Percentiles rank a stretch among this genome's conserved stretches.
Evolutionary conservation across 2,888 invertebrate genomes (phyloP).

Genomic region (Teleogryllus oceanicus): DNA sequence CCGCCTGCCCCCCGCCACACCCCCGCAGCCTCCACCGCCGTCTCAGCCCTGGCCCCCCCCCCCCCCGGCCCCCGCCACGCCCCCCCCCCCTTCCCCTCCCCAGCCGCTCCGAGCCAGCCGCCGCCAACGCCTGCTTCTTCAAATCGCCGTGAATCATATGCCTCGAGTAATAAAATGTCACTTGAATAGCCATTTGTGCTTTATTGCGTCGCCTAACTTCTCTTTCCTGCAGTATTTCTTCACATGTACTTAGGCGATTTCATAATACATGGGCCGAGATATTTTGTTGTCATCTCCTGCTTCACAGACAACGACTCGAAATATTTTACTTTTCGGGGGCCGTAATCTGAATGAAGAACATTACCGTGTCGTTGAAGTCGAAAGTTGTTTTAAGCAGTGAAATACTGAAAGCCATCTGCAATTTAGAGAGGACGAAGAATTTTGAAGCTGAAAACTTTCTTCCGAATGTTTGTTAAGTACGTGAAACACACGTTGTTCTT

Average conservation of each 20-base stretch:
- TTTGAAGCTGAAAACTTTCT: not conserved
- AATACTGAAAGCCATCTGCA: not conserved
- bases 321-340: not conserved
- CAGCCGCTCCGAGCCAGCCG: not conserved
- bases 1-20: no score
- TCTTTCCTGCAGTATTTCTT: slow-evolving; percentile 4
- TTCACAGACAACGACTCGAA: not conserved
- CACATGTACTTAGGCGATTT: not conserved
- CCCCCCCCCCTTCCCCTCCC: not conserved
- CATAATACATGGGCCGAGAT: not conserved
- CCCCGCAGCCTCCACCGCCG: no score
- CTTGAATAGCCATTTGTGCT: slow-evolving; percentile 18
- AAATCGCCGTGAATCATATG: not conserved
- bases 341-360: not conserved
- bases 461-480: no score
- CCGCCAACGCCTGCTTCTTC: not conserved
- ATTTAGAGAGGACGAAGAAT: not conserved
- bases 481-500: no score
- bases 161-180: not conserved
- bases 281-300: not conserved
- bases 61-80: no score
- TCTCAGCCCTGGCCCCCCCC: no score
- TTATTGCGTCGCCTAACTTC: not conserved
- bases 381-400: not conserved
- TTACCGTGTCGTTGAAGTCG: not conserved